Evolutionary conservation across 2,797 vertebrate genomes (phyloP), one percentile per base, ranked within the genome.

Genomic region (Melanotaenia maccullochi): DNA sequence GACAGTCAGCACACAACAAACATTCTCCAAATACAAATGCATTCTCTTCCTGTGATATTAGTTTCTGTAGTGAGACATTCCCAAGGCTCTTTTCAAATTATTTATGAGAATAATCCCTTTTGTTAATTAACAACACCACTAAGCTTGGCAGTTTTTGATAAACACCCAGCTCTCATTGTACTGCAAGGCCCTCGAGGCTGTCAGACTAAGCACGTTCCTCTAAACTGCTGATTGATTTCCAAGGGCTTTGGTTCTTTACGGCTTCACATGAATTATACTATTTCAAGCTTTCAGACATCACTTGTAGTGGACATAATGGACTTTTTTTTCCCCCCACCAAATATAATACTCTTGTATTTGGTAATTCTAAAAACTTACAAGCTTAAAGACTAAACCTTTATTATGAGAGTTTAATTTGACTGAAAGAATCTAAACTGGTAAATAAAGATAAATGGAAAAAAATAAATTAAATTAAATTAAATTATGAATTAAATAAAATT

Each of bases 41-140:
- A 56, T 60, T 18, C 1, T 75, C 25, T 59, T 65, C 61, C 42
- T 68, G 49, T 66, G 57, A 81, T 76, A 72, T 72, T 57, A 52
- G 68, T 57, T 72, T 68, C 60, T 61, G 58, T 49, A 6, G 33
- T 49, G 65, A 0, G 1, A 69, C 33, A 44, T 60, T 82, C 63
- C 57, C 8, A 6, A 1, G 40, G 62, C 67, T 75, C 70, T 47
- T 51, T 76, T 78, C 20, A 71, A 57, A 83, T 77, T 70, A 71
- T 86, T 82, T 76, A 25, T 44, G 51, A 74, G 75, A 84, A 80
- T 81, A 90, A 88, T 89, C 83, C 87, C 28, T 68, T 88, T 86
- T 78, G 75, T 81, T 86, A 85, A 89, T 85, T 87, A 81, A 82
- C 79, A 79, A 62, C 65, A 38, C 25, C 67, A 61, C 51, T 65